Percentiles rank a stretch among this genome's conserved stretches.
Evolutionary conservation across 2,113 vertebrate species (phyloP).

Genomic region (Laticauda colubrina): DNA sequence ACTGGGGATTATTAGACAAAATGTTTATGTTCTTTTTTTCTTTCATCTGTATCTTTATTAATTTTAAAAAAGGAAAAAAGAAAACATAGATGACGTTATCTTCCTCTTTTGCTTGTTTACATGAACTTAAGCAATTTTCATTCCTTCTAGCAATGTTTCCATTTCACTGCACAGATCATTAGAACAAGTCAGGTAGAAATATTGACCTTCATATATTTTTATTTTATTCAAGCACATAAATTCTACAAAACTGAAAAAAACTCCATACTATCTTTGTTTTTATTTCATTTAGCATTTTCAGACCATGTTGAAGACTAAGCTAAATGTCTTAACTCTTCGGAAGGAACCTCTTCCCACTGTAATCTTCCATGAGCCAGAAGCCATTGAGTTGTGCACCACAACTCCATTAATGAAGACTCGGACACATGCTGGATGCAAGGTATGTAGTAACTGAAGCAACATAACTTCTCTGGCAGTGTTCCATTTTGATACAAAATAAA

Average conservation of each 20-base stretch:
- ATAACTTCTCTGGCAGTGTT: background rate
- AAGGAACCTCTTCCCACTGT: slow-evolving; percentile 94
- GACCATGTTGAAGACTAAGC: slow-evolving; percentile 98
- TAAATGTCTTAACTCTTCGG: slow-evolving; percentile 95
- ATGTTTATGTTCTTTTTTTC: background rate
- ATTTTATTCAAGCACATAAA: slow-evolving; percentile 20
- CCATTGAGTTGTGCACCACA: slow-evolving; percentile 94
- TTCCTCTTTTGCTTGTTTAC: background rate
- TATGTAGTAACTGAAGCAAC: slow-evolving; percentile 53
- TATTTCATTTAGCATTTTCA: slow-evolving; percentile 89
- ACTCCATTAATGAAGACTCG: slow-evolving; percentile 86
- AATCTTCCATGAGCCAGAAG: slow-evolving; percentile 96
- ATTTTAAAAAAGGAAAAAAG: background rate
- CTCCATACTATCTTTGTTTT: slow-evolving; percentile 7
- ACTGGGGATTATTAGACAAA: background rate
- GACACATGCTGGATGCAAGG: slow-evolving; percentile 91
- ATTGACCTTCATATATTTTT: slow-evolving; percentile 19
- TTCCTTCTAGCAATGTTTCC: background rate
- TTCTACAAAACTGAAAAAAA: background rate
- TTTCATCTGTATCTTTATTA: background rate
- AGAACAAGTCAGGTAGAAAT: slow-evolving; percentile 15
- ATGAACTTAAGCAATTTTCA: slow-evolving; percentile 16
- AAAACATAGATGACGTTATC: background rate
- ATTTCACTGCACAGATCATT: slow-evolving; percentile 10
- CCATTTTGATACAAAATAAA: background rate